A percentile compares a stretch with the other conserved stretches of the same genome.
Conservation (phyloP, 2,888 invertebrate species). For the Pseudococcus viburni region DNA sequence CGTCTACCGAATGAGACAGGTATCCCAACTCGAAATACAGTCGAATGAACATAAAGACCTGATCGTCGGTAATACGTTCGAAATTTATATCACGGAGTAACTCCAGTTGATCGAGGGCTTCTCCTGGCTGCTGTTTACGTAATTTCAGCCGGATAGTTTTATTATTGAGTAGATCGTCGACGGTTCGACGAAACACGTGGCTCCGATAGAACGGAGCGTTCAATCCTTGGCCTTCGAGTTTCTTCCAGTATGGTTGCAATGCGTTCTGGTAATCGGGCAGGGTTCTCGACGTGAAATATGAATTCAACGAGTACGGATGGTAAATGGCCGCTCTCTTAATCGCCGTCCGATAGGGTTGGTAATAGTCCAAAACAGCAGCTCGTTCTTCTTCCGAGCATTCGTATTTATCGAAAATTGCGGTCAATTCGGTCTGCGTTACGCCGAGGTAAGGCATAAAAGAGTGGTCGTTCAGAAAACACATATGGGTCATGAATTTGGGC, state of each 20-base stretch:
- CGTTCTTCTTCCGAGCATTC: not conserved
- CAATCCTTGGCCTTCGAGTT: not conserved
- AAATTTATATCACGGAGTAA: not conserved
- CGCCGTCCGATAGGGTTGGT: not conserved
- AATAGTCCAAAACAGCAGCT: not conserved
- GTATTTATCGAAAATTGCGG: not conserved
- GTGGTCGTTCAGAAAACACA: constrained; percentile 12
- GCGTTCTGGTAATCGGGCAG: not conserved
- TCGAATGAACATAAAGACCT: not conserved
- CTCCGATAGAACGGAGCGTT: not conserved
- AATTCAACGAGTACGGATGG: not conserved
- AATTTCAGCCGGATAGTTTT: not conserved
- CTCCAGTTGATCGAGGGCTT: not conserved
- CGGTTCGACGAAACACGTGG: not conserved
- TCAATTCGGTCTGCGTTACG: not conserved
- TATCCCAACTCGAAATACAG: not conserved
- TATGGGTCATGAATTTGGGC: not conserved
- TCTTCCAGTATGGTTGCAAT: not conserved
- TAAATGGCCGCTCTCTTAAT: not conserved
- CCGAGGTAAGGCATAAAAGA: not conserved
- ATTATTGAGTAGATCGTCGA: not conserved
- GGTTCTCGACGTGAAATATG: not conserved
- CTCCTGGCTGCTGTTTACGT: not conserved
- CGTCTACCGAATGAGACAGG: not conserved
- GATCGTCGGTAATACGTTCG: not conserved